Base-by-base conservation (phyloP, 2,113 vertebrate species). In the Barnardius zonarius region DNA sequence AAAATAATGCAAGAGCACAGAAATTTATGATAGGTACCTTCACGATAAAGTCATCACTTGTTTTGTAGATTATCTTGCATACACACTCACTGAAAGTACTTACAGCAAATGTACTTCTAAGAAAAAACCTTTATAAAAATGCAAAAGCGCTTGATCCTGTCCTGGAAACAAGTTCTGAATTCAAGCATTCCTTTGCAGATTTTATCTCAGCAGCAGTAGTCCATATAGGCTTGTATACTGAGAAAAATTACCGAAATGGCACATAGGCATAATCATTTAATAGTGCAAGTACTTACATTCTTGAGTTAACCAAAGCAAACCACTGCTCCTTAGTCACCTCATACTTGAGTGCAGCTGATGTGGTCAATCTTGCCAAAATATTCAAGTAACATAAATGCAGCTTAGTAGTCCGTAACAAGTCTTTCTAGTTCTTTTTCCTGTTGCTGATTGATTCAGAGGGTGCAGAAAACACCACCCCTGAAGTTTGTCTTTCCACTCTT, bases 221-320 rank as follows among this genome's bases (percentile, higher is more conserved):
- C 69, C 22, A n/a, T 22, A 59, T 18, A 57, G 68, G 31, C 48
- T 92, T 43, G 19, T 64, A 72, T 25, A 85, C 43, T 55, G 66
- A 55, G 78, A 76, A 77, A 90, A 76, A 7, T 39, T 39, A 84
- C 68, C 2, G 0, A 96, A 96, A 91, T n/a, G 51, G 78, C 85
- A 63, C 41, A 89, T 9, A 89, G 80, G 64, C 62, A 91, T 79
- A 88, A 84, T 57, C 39, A 90, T 63, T 97, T 96, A 93, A 52
- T 62, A 95, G 82, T 33, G 64, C 66, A 75, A 91, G 18, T 95
- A 97, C 96, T 98, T 95, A 97, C 91, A 33, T 76, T 66, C 66
- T 86, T 72, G 35, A 96, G 87, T 85, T 90, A 91, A 67, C 76
- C 86, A 77, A 90, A 95, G 86, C 78, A 91, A 91, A 92, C 76